Percentiles rank a stretch among this genome's conserved stretches.
These are phyloP conservation scores for Philantomba maxwellii DNA, from an alignment of 2,113 vertebrate species.

Conservation along the genomic window DNA sequence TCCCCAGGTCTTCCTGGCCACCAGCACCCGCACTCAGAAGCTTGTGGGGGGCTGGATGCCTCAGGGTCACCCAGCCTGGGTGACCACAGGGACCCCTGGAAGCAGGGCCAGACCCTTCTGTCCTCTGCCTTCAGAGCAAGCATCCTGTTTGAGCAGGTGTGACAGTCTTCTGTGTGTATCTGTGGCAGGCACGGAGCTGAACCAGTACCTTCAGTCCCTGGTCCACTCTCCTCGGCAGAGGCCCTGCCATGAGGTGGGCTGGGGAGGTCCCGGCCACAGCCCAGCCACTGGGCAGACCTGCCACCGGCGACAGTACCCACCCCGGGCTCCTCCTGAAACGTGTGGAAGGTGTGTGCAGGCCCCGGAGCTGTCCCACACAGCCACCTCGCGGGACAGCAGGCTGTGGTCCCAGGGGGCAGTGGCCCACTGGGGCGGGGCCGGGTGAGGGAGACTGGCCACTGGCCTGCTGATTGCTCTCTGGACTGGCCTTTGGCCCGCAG, in stretches of 20 bases:
- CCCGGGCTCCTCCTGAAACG: not conserved
- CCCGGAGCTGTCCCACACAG: not conserved
- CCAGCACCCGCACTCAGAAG: not conserved
- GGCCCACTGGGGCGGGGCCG: not conserved
- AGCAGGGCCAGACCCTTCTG: not conserved
- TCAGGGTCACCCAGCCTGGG: not conserved
- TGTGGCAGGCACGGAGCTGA: not conserved
- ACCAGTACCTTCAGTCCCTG: no score
- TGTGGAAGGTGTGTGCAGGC: no score
- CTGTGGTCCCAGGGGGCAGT: not conserved
- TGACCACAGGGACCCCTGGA: not conserved
- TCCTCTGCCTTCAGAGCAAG: not conserved
- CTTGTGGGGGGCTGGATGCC: not conserved
- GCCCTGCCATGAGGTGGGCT: not conserved
- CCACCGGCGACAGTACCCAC: rapidly evolving
- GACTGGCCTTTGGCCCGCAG: rapidly evolving
- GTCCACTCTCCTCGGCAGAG: not conserved
- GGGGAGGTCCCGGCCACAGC: not conserved
- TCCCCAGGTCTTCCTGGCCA: not conserved
- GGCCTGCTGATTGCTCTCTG: not conserved
- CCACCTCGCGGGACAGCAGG: rapidly evolving
- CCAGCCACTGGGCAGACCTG: not conserved
- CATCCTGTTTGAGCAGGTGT: rapidly evolving
- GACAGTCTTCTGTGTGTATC: rapidly evolving
- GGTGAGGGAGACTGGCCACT: not conserved